Percentiles rank a stretch among this genome's conserved stretches.
These are phyloP conservation scores for Tragelaphus imberbis DNA, from an alignment of 2,113 vertebrate genomes.

Conservation along the genomic window DNA sequence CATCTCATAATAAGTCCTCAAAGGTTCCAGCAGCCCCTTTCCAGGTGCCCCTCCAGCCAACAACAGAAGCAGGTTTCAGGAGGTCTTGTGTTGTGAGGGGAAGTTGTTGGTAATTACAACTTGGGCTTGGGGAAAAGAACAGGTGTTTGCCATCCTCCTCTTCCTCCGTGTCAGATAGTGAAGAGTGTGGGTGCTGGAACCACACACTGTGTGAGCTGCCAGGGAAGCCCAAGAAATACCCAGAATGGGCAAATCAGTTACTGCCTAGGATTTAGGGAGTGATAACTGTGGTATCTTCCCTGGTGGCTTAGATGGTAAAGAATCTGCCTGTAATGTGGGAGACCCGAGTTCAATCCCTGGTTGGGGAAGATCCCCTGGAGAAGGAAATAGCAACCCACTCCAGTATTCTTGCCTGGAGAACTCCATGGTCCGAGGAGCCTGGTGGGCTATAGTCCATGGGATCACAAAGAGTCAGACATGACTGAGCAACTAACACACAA, in stretches of 20 bases:
- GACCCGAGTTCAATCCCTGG: background rate
- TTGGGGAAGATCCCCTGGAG: background rate
- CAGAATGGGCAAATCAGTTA: background rate
- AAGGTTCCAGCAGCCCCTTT: background rate
- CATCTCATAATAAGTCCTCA: background rate
- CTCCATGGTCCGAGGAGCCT: background rate
- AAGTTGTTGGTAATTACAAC: constrained; percentile 26
- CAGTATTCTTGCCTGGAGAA: background rate
- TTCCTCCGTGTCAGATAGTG: background rate
- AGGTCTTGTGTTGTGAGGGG: background rate
- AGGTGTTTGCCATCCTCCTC: background rate
- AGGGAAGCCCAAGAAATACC: background rate
- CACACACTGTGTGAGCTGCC: background rate
- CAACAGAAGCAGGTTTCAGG: background rate
- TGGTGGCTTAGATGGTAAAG: background rate
- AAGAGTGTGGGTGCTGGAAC: background rate
- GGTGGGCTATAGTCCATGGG: background rate
- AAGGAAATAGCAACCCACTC: background rate
- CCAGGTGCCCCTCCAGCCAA: background rate
- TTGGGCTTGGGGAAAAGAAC: background rate
- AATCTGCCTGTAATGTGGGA: background rate
- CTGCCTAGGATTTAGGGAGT: background rate
- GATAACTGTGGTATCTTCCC: background rate
- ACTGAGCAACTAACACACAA: background rate
- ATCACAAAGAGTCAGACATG: background rate